These are phyloP conservation scores for Eristalis tenax DNA, from an alignment of 2,888 invertebrate species.

Conservation along the genomic window DNA sequence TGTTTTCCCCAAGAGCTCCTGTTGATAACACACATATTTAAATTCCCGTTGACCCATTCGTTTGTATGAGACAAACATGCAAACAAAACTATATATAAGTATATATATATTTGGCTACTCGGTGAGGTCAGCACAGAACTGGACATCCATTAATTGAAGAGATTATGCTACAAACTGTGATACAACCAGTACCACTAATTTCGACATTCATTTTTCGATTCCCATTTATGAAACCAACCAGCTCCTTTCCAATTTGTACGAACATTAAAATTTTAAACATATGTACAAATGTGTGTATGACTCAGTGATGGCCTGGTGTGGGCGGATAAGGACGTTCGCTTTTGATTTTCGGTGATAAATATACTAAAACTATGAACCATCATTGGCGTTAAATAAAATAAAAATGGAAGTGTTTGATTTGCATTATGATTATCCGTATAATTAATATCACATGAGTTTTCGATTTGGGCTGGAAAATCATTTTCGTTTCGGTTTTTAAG, in stretches of 20 bases:
- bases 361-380: constrained; percentile 52
- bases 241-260: constrained; percentile 4
- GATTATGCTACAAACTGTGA: constrained; percentile 66
- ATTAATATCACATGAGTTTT: constrained; percentile 63
- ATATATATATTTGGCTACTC: neutral
- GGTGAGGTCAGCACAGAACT: constrained; percentile 32
- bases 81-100: neutral
- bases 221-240: neutral
- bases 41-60: constrained; percentile 35
- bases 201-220: constrained; percentile 47
- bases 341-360: neutral
- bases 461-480: constrained; percentile 40
- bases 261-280: constrained; percentile 20
- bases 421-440: constrained; percentile 59
- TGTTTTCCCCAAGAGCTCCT: constrained; percentile 40
- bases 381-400: constrained; percentile 40
- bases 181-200: constrained; percentile 54
- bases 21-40: constrained; percentile 65
- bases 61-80: constrained; percentile 12
- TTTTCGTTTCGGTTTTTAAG: constrained; percentile 24
- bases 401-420: constrained; percentile 47
- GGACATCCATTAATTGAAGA: constrained; percentile 68
- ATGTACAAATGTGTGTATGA: neutral
- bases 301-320: neutral
- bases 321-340: neutral